Conservation (phyloP, 2,113 vertebrate genomes). For the Chrysochloris asiatica region DNA sequence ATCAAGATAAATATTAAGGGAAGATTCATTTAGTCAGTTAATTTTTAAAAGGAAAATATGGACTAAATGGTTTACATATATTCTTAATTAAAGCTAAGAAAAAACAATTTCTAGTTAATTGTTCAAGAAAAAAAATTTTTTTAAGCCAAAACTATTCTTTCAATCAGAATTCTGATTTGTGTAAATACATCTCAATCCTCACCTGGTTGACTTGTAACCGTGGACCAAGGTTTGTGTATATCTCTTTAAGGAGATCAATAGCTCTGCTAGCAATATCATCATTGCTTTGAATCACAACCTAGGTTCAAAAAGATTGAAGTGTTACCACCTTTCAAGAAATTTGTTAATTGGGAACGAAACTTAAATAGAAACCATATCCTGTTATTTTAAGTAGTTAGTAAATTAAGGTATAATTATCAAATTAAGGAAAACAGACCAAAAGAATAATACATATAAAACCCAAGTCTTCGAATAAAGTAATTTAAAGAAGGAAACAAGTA, state of each 20-base stretch:
- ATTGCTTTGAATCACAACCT: slow-evolving; percentile 99
- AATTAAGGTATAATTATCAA: background rate
- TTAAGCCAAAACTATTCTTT: background rate
- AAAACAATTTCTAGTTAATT: slow-evolving; percentile 27
- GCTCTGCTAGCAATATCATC: slow-evolving; percentile 98
- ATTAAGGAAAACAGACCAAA: slow-evolving; percentile 26
- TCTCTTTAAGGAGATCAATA: slow-evolving; percentile 99
- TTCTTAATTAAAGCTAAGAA: background rate
- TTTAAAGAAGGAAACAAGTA: no score
- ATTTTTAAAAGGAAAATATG: background rate
- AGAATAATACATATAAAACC: slow-evolving; percentile 1
- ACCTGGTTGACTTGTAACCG: slow-evolving; percentile 99
- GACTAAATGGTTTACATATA: slow-evolving; percentile 20
- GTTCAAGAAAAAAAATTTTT: slow-evolving; percentile 19
- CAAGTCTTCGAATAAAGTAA: slow-evolving; percentile 30
- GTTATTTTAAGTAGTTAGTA: slow-evolving; percentile 33
- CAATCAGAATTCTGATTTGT: background rate
- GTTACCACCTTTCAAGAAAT: slow-evolving; percentile 63
- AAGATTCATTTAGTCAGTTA: slow-evolving; percentile 36
- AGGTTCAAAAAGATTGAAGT: slow-evolving; percentile 43
- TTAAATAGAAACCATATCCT: slow-evolving; percentile 50
- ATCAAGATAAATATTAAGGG: slow-evolving; percentile 6
- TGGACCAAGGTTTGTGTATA: slow-evolving; percentile 99
- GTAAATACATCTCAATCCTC: slow-evolving; percentile 39
- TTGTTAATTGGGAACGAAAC: slow-evolving; percentile 5